Base-by-base conservation (phyloP, 30 jellyfish, hydroid and myxozoan species). In the Aurelia coerulea region DNA sequence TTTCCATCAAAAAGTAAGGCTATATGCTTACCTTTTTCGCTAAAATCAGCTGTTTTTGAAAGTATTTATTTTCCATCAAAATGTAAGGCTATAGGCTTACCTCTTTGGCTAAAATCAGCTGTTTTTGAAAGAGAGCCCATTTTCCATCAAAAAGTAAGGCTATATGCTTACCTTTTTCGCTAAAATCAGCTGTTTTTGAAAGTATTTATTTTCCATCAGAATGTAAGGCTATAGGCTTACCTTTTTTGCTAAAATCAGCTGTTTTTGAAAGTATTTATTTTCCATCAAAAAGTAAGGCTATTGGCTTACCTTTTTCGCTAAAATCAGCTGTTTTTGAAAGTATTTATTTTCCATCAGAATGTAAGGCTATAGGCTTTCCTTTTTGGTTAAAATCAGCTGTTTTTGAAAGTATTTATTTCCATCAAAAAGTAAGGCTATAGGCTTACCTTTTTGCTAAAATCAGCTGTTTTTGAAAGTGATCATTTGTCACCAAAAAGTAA, bases 321-420 rank as follows among this genome's bases (percentile, higher is more conserved):
- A 60, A 60, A 16, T n/a, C 35, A n/a, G 9, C 29, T 23, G 29
- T 8, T 16, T 60, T 60, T 60, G 31, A 60, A 10, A 10, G 10
- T 60, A 32, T 10, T 10, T 1, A 60, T 16, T 60, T 60, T 60
- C 10, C 23, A 60, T 4, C 69, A 3, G 11, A 11, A 60, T 2
- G 33, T 5, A 60, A 60, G 69, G 69, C 69, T 60, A 60, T 60
- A 60, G 69, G 69, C 69, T 60, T 16, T 1, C 69, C 69, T 60
- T 60, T 60, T n/a, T 16, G 1, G 35, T 32, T 16, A 60, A n/a
- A 60, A 16, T 60, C 35, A 60, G 69, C 69, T 60, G 35, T 60
- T 13, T 60, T 60, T 3, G 10, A 60, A 60, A 2, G 35, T 60
- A 8, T 1, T 10, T 32, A 23, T 60, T 60, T 60, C 10, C 69